Conservation (phyloP, 2,888 invertebrate species). For the Rhodophaea formosa region DNA sequence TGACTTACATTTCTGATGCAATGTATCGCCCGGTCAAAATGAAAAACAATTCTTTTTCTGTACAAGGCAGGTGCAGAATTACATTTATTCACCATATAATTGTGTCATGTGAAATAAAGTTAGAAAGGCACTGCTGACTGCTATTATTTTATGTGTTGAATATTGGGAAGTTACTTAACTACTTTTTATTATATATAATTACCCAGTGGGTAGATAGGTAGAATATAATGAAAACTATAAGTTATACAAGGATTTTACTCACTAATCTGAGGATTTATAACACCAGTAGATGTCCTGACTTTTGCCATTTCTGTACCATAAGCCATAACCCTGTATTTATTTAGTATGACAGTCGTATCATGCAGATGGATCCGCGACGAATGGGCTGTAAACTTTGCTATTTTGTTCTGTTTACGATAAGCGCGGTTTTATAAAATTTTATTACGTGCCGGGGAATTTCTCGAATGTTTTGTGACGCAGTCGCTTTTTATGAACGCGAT, state of each 20-base stretch:
- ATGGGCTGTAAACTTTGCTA: conserved; percentile 72
- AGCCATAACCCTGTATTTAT: conserved; percentile 42
- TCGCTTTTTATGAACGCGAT: conserved; percentile 32
- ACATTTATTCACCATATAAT: too few species aligned
- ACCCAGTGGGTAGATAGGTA: too few species aligned
- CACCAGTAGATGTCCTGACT: conserved; percentile 13
- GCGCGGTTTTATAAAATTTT: conserved; percentile 73
- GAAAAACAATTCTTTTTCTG: too few species aligned
- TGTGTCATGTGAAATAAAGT: too few species aligned
- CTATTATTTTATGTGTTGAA: too few species aligned
- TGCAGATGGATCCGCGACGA: conserved; percentile 73
- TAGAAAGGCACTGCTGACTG: too few species aligned
- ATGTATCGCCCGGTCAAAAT: too few species aligned
- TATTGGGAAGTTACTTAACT: too few species aligned
- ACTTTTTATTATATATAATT: too few species aligned
- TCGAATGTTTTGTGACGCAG: conserved; percentile 40
- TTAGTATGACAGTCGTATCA: conserved; percentile 59
- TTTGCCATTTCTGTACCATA: conserved; percentile 14
- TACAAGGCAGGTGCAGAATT: too few species aligned
- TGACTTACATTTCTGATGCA: too few species aligned
- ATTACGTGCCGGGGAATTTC: conserved; percentile 56
- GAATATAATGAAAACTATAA: too few species aligned
- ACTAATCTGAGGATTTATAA: neutral
- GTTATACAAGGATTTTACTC: neutral
- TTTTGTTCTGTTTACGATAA: conserved; percentile 77